Evolutionary conservation across 2,888 invertebrate genomes (phyloP).

Genomic region (Andrena bicolor): DNA sequence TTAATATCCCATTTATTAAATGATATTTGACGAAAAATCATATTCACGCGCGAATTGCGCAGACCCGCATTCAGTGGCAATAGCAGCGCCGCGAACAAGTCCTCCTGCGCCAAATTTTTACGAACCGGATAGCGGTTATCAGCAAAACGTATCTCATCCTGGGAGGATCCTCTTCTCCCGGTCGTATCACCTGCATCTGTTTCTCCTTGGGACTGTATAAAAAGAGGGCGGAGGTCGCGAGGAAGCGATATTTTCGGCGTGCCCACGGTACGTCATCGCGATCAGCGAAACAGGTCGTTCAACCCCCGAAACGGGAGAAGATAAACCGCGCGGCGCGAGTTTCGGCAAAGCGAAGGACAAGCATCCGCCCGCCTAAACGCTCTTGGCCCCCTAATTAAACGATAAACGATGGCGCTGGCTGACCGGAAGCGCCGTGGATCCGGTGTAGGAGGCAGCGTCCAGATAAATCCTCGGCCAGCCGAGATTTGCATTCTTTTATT

Average conservation of each 20-base stretch:
- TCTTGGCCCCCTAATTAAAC: constrained; percentile 72
- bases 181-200: constrained; percentile 55
- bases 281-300: constrained; percentile 49
- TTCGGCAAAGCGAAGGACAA: constrained; percentile 39
- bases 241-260: constrained; percentile 68
- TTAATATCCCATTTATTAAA: no score
- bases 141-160: constrained; percentile 52
- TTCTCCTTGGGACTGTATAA: constrained; percentile 36
- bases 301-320: constrained; percentile 14
- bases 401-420: constrained; percentile 65
- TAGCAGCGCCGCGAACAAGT: not conserved
- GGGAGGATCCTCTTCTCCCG: constrained; percentile 37
- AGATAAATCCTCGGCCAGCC: constrained; percentile 56
- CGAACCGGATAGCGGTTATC: constrained; percentile 46
- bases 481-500: constrained; percentile 74
- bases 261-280: constrained; percentile 51
- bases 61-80: not conserved
- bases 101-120: constrained; percentile 33
- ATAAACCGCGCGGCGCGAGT: constrained; percentile 5
- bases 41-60: not conserved
- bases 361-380: constrained; percentile 56
- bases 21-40: no score
- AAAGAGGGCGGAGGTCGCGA: constrained; percentile 54
- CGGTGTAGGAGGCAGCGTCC: constrained; percentile 62
- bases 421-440: constrained; percentile 69